These are phyloP conservation scores for Bubo blakistoni DNA, from an alignment of 2,113 vertebrate genomes.

Conservation along the genomic window DNA sequence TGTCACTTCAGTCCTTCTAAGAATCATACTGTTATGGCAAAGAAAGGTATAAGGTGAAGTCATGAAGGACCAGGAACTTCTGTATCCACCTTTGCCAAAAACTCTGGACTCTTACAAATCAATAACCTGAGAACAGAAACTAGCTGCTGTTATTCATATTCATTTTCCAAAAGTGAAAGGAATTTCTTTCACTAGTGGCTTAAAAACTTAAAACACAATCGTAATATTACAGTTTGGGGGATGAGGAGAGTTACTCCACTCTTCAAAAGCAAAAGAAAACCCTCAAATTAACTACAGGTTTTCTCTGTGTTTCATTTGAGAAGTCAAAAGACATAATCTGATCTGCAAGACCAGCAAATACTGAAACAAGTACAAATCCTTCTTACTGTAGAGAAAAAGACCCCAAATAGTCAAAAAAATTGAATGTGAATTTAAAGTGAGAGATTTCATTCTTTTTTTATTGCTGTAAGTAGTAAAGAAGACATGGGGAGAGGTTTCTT, in stretches of 20 bases:
- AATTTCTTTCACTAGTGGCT: background rate
- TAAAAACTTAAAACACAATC: background rate
- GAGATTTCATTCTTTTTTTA: background rate
- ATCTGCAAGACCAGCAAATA: background rate
- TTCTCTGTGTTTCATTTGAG: background rate
- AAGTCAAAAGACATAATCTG: background rate
- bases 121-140: background rate
- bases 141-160: background rate
- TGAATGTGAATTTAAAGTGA: background rate
- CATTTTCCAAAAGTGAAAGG: background rate
- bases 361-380: background rate
- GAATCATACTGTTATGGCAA: background rate
- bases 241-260: background rate
- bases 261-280: background rate
- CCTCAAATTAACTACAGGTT: background rate
- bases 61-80: background rate
- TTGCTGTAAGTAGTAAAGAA: background rate
- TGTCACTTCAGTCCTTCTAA: background rate
- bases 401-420: background rate
- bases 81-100: background rate
- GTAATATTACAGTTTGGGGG: background rate
- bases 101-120: background rate
- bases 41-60: background rate
- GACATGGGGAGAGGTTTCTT: background rate
- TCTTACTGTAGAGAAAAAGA: background rate